Conservation (phyloP, 2,113 vertebrate genomes). For the Sarotherodon lohbergeri region DNA sequence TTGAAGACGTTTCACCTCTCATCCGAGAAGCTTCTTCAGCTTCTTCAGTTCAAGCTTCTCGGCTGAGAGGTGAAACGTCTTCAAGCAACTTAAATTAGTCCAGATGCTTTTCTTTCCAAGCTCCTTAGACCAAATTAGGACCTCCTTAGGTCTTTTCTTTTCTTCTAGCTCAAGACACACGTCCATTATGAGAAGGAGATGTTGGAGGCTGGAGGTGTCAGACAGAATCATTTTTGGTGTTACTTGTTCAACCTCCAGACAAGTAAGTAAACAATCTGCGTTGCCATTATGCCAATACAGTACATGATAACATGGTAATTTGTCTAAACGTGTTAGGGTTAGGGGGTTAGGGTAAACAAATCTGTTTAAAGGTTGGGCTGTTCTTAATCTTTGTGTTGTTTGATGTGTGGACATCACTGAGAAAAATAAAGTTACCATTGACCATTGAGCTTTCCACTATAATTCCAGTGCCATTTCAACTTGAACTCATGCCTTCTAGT, state of each 20-base stretch:
- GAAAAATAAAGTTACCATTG: neutral
- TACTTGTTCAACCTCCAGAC: neutral
- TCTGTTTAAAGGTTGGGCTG: neutral
- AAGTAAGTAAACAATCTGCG: neutral
- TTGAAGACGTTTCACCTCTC: too few species aligned
- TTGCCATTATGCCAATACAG: neutral
- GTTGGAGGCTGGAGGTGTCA: neutral
- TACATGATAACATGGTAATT: neutral
- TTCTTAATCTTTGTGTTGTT: neutral
- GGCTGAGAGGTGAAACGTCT: neutral
- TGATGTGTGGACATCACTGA: neutral
- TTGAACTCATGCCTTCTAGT: neutral
- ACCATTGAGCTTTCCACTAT: neutral
- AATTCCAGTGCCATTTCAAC: neutral
- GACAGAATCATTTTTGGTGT: neutral
- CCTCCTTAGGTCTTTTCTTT: neutral
- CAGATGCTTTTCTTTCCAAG: too few species aligned
- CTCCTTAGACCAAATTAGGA: too few species aligned
- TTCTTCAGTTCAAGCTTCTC: neutral
- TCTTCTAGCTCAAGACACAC: neutral
- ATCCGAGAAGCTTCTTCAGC: neutral
- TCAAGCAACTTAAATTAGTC: neutral
- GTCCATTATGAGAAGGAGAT: neutral
- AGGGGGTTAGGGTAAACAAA: accelerated
- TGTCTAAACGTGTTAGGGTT: neutral